Base-by-base conservation (phyloP, 1,140 invertebrate species). In the Pseudachorutes palmiensis region DNA sequence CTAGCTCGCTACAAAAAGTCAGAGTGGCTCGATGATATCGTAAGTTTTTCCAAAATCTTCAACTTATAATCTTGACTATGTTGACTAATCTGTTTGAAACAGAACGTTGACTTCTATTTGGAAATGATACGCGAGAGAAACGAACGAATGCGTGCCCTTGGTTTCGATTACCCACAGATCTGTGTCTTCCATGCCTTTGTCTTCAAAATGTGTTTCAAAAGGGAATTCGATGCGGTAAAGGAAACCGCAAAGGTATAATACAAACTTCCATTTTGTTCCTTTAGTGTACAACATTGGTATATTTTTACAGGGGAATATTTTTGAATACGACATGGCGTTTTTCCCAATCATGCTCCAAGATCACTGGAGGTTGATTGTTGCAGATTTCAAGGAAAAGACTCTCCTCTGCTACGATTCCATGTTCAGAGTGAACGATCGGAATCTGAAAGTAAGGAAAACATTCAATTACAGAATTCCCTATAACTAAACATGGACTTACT, bases 91-190 rank as follows among this genome's bases (percentile, higher is more conserved):
- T 26, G 9, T 29, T 14, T n/a, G n/a, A n/a, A 14, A 16, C 22
- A 63, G 61, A 24, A n/a, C 19, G 41, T 63, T 14, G 41, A 63
- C 28, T 63, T 63, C 29, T 63, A 63, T 63, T 24, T 63, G 61
- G 61, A 63, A 26, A 30, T 63, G 41, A 63, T 63, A 3, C 3
- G 26, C 36, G 33, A 36, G 2, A 3, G 61, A n/a, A 63, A 63
- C 29, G 22, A 63, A 19, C 14, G 29, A 24, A 26, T 30, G 3
- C 61, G 29, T 30, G 19, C 59, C 19, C 9, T 12, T 9, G 36
- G 24, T 19, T 22, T 55, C 30, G 22, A 41, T 26, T 63, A 22
- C 22, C 61, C 61, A 12, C 3, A 14, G 24, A 48, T 63, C 29
- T 41, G 16, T 41, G 33, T 63, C 2, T 63, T 63, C 29, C 61